phyloP scores from a whole-genome alignment of 2,113 vertebrate genomes.

The Dicentrarchus labrax region DNA sequence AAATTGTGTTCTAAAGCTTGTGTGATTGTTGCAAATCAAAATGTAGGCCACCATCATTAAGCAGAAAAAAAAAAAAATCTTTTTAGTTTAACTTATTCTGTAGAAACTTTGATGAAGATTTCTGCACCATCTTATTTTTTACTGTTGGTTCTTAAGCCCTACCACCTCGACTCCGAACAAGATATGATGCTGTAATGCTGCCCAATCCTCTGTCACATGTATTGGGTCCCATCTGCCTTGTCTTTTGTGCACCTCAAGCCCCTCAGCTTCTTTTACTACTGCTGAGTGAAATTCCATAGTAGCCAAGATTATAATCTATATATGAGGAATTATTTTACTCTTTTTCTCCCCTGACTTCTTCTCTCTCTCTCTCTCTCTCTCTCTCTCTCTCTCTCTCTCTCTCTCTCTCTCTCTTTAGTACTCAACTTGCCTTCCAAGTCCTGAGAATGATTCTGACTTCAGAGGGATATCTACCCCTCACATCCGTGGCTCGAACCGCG shows the following conservation, averaged over 20 bases:
- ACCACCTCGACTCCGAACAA: constrained; percentile 56
- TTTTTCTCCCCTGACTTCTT: constrained; percentile 29
- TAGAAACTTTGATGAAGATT: constrained; percentile 33
- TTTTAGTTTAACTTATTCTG: background rate
- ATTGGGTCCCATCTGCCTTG: constrained; percentile 40
- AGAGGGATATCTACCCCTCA: constrained; percentile 77
- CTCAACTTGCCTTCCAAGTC: constrained; percentile 61
- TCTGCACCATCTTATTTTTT: constrained; percentile 45
- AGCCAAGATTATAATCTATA: constrained; percentile 67
- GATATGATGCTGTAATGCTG: constrained; percentile 49
- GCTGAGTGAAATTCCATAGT: constrained; percentile 61
- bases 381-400: constrained; percentile 10
- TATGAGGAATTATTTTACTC: constrained; percentile 54
- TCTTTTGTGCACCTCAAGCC: constrained; percentile 26
- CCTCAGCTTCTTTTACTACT: constrained; percentile 8
- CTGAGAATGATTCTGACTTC: constrained; percentile 78
- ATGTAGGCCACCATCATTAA: background rate
- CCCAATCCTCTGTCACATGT: constrained; percentile 60
- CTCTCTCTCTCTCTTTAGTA: constrained; percentile 1
- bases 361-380: constrained; percentile 23
- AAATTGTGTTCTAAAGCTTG: background rate
- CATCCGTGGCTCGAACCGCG: constrained; percentile 70
- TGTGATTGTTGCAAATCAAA: background rate
- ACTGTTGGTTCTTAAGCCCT: constrained; percentile 37
- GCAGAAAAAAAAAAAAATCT: background rate